Conservation (phyloP, 2,113 vertebrate species). For the Microcebus murinus region DNA sequence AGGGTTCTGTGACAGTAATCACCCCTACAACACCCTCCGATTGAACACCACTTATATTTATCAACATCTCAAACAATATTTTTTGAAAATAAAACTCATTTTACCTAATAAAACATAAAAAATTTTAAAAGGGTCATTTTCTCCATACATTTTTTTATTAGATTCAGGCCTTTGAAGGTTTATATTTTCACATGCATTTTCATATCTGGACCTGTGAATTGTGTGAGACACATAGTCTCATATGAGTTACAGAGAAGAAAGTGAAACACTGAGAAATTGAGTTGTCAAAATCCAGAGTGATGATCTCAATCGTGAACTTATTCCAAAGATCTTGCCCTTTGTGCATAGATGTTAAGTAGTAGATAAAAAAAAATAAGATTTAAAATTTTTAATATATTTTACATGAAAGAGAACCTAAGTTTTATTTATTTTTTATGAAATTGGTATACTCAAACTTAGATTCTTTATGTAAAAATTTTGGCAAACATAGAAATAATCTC, state of each 20-base stretch:
- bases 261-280: background rate
- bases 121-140: background rate
- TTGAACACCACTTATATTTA: rapidly evolving
- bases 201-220: background rate
- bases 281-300: background rate
- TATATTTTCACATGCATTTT: background rate
- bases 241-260: background rate
- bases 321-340: background rate
- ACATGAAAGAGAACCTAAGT: background rate
- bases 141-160: background rate
- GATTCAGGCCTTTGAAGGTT: background rate
- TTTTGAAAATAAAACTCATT: background rate
- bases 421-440: background rate
- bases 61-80: background rate
- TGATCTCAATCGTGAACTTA: background rate
- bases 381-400: background rate
- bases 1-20: too few species aligned
- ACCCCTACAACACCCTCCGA: background rate
- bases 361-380: background rate
- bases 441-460: background rate
- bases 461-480: background rate
- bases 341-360: background rate
- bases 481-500: background rate
- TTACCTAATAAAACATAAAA: background rate
- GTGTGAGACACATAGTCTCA: background rate